Base-by-base conservation (phyloP, 2,797 vertebrate genomes). In the Pteronotus mesoamericanus region DNA sequence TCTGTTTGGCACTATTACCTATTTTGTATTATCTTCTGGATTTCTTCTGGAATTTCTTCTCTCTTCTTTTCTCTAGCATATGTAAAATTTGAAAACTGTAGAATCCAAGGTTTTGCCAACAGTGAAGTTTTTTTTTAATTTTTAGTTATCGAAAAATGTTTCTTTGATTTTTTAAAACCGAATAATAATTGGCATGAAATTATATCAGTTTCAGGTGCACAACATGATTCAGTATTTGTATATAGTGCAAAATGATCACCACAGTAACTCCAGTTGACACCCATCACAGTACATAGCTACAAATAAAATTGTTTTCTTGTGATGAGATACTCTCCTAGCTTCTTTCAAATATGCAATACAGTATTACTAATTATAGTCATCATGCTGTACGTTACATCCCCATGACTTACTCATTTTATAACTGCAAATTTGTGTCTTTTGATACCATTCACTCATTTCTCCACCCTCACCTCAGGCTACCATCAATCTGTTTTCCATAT, bases 21-120 rank as follows among this genome's bases (percentile, higher is more conserved):
- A 72, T 78, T 78, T 95, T 94, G 48, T 64, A 82, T 46, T 94
- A 88, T 72, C 37, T 87, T 90, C 83, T 87, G 32, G 90, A 68
- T 68, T 77, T 42, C 69, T 57, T 69, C 9, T 68, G 39, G 9
- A 79, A 79, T 95, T 72, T 94, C 32, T 94, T 75, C 71, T 55
- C 21, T 89, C 3, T 74, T 82, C 22, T 53, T 74, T 86, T 55
- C 55, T 95, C n/a, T 39, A 64, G 21, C 57, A 32, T 88, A n/a
- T 66, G 1, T 88, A 72, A 89, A 94, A 61, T 59, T 93, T 48
- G 24, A 92, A 86, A 83, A 55, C 11, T 66, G 19, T 48, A 75
- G 55, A 94, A 69, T 48, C 18, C 69, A 77, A 26, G 9, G 6
- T 85, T 83, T 93, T n/a, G 74, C 11, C 57, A 72, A 22, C 22